Evolutionary conservation across 2,797 vertebrate species (phyloP), one percentile per base, ranked within the genome.

Genomic region (Poecilia velifera): DNA sequence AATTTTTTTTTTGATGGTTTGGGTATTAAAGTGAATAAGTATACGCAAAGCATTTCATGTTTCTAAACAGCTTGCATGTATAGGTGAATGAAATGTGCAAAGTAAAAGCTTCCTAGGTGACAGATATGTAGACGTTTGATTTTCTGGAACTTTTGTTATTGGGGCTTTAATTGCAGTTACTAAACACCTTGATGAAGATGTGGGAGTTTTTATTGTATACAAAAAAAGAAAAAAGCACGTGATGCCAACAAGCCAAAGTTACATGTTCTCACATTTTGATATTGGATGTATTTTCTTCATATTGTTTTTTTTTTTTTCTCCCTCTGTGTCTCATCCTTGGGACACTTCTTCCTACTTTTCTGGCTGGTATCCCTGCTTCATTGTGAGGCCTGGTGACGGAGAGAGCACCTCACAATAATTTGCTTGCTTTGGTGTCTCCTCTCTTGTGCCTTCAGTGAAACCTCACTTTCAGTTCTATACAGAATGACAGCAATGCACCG

Each of bases 401-500:
- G 82, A 82, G 80, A 81, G 79, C 66, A 72, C 79, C 22, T 13
- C 20, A 36, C 71, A 76, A 53, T 82, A 82, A 77, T 81, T 49
- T 47, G n/a, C 80, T 78, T 74, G 84, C 66, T 80, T 90, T 79
- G 86, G 87, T 81, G 85, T 94, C 85, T 92, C 84, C 82, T 88
- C 82, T 93, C 86, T 89, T 87, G 95, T 96, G 96, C 95, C 96
- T 96, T 96, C 87, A 84, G 88, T 90, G 86, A 90, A 90, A 84
- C 86, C 80, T 93, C 92, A 92, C 76, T 82, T 91, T 89, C 86
- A 84, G 89, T 89, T 89, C 83, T 80, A 66, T 71, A 77, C 76
- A 82, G 78, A 80, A 81, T 82, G 78, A 79, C 0, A 46, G 55
- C 81, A 34, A 86, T 87, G 78, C 81, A 90, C 84, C 80, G 79